A percentile compares a stretch with the other conserved stretches of the same genome.
Conservation (phyloP, 2,113 vertebrate species). For the Lamprologus lemairii region DNA sequence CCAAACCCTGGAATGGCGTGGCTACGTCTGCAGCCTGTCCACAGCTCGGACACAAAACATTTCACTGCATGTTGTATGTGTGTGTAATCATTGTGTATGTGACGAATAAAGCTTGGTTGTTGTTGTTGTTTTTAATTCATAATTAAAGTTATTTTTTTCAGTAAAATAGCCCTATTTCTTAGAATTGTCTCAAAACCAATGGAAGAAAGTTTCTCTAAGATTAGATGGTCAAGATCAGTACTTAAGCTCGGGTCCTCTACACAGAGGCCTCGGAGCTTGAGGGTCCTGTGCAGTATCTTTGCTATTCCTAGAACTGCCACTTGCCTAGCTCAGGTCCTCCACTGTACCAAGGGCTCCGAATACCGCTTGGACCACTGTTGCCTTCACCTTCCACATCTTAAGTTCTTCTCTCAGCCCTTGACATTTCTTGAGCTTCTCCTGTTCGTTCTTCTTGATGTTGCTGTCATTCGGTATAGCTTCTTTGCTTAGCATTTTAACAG, state of each 20-base stretch:
- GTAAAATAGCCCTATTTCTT: neutral
- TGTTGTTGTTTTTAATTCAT: neutral
- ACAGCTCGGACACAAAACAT: neutral
- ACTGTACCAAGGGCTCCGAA: neutral
- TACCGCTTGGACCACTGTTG: neutral
- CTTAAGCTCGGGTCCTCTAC: neutral
- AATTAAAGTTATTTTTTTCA: neutral
- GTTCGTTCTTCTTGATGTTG: neutral
- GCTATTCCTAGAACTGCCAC: neutral
- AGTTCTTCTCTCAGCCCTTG: neutral
- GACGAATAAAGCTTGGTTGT: neutral
- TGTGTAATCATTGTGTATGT: neutral
- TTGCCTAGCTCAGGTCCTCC: neutral
- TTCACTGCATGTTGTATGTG: neutral
- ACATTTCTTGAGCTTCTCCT: neutral
- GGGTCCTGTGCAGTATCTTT: neutral
- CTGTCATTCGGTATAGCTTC: neutral
- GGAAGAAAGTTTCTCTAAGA: neutral
- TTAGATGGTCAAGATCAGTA: neutral
- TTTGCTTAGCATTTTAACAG: neutral
- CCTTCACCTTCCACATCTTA: neutral
- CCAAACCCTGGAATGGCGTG: neutral
- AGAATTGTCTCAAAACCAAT: neutral
- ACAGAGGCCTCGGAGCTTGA: neutral
- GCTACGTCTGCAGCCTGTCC: neutral